Percentiles rank a stretch among this genome's conserved stretches.
These are phyloP conservation scores for Catharus ustulatus DNA, from an alignment of 2,797 vertebrate species.

Conservation along the genomic window DNA sequence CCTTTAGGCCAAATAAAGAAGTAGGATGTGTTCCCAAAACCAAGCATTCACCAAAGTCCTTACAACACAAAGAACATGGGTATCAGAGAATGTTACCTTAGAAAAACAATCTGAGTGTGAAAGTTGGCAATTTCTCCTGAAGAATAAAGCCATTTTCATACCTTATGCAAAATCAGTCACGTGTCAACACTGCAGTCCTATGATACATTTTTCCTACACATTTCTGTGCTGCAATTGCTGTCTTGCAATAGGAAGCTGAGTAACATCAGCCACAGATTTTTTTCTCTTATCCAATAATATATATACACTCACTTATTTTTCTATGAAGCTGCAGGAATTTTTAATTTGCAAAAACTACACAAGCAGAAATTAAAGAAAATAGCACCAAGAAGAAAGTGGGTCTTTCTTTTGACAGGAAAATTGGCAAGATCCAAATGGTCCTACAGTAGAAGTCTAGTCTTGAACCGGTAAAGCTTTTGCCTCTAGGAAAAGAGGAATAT, in stretches of 20 bases:
- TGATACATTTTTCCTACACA: background rate
- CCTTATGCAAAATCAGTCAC: background rate
- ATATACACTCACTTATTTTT: background rate
- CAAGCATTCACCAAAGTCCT: background rate
- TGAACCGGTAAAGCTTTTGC: background rate
- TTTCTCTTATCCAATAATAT: background rate
- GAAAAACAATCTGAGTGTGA: background rate
- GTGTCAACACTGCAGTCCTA: background rate
- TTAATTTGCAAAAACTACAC: background rate
- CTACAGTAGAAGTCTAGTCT: background rate
- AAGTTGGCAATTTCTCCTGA: background rate
- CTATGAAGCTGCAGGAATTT: background rate
- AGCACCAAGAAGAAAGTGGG: background rate
- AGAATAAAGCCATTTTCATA: background rate
- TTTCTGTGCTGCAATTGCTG: background rate
- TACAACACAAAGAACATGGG: background rate
- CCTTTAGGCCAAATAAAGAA: background rate
- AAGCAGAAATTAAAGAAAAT: background rate
- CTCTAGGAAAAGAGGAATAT: background rate
- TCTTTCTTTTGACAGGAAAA: background rate
- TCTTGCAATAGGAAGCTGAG: background rate
- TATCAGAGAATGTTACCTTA: background rate
- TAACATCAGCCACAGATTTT: background rate
- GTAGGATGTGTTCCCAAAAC: background rate
- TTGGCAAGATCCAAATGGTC: background rate